Evolutionary conservation across 2,888 invertebrate genomes (phyloP), one percentile per base, ranked within the genome.

Genomic region (Cheilosia scutellata): DNA sequence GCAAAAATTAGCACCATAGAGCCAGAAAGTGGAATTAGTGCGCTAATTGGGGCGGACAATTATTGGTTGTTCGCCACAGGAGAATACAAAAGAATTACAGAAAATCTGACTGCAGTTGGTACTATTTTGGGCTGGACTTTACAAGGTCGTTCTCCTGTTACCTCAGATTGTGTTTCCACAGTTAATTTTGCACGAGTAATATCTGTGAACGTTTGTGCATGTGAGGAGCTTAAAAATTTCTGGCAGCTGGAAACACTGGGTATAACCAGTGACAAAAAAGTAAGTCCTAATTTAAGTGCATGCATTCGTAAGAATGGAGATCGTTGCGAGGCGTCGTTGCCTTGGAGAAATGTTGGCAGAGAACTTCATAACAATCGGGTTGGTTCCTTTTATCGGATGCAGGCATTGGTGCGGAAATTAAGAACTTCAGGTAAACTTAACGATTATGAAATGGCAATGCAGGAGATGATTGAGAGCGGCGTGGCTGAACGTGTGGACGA

Each of bases 91-190:
- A 31, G 72, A 33, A 37, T 74, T 13, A 47, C 63, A 1, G 20
- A 49, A 25, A 63, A 65, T 53, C 16, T 55, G 55, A 65, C 74
- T 42, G 74, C 63, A 7, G 55, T 74, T 42, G 37, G 53, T 25
- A 74, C 74, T 11, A 49, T 74, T 4, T 63, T 66, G 42, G 63
- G 63, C 4, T 63, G 62, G 75, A 58, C 66, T 42, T 31, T 65
- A 29, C 58, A 63, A 60, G 62, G 62, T 6, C 27, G 29, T 11
- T 29, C 27, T 44, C 42, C 42, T 27, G 33, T 60, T 33, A 16
- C 16, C 7, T 60, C 60, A 42, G 13, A 60, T 60, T 16, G 4
- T 2, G 11, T 6, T 4, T 11, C 9, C 11, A n/a, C n/a, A 25
- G 29, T 42, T 7, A 44, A 62, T 62, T 27, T 57, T 40, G 4